Evolutionary conservation across 2,888 invertebrate genomes (phyloP), one percentile per base, ranked within the genome.

Genomic region (Drosophila setosimentum): DNA sequence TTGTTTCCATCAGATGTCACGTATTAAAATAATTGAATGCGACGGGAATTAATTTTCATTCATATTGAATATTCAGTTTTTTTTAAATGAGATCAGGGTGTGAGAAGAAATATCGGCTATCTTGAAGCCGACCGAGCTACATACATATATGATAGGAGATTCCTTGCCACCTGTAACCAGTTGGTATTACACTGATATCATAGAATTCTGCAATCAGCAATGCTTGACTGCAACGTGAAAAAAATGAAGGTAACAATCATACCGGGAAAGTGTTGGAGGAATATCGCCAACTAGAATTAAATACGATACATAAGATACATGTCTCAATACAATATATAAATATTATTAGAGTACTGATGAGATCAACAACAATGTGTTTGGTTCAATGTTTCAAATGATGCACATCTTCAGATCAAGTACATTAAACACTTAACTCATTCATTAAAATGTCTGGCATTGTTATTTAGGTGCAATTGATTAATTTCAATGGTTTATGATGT

Each of bases 401-500:
- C 3, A 45, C 13, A 21, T 45, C 3, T 7, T 21, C 0, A 13
- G 2, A 24, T 45, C 24, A 24, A 16, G 7, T 16, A 4, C 2
- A 24, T 16, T 16, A 16, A 7, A 16, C 7, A 24, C 45, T 45
- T 16, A 13, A 16, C 16, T 2, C 13, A 24, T 16, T 16, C 3
- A 45, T 16, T 45, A 1, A 16, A 45, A 21, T 45, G 4, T 16
- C 1, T 24, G 2, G 2, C 45, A 24, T 16, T 45, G 13, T 16
- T 24, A 8, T 11, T 21, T 42, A 21, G 42, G 10, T 21, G 42
- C 21, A 11, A 45, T 7, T 16, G 16, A 45, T 24, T 8, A 8
- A 24, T 4, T 16, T 40, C 13, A n/a, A 67, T 50, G 18, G 18
- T 27, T 55, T 29, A 49, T 58, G 37, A 30, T 55, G 27, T 40